Base-by-base conservation (phyloP, 2,888 invertebrate genomes). In the Sphaerophoria rueppellii region DNA sequence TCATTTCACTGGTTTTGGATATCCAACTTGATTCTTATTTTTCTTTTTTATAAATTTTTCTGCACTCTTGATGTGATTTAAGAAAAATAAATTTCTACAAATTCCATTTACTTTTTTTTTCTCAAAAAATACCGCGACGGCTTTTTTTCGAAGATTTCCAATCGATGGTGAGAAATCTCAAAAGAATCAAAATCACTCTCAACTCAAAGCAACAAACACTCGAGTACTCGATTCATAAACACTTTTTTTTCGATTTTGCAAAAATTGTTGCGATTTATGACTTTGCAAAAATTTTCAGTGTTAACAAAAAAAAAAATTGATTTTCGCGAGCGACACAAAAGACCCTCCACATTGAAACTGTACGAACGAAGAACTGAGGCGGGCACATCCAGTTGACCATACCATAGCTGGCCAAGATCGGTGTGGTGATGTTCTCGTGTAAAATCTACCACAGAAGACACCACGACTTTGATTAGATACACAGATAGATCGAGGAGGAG, bases 341-440 rank as follows among this genome's bases (percentile, higher is more conserved):
- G 87, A 87, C 88, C 88, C 88, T 90, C 89, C 89, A 89, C 89
- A 89, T 88, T 89, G 88, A 88, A 90, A 90, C 89, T 88, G 90
- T 91, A 89, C 89, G 89, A 90, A 89, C 91, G 90, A 90, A 88
- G 89, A 90, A 91, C 91, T 91, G 88, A 89, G 87, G 86, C 86
- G 80, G 80, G 76, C 86, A 77, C 86, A 87, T 87, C 80, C 87
- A 87, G 87, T 89, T 88, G 88, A 87, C 88, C 88, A 88, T 87
- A 86, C 88, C 88, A 87, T 88, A 88, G 87, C 88, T 87, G 88
- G 88, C 87, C 88, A 86, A 81, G 85, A 85, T 81, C 81, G 48
- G 46, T 81, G 81, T 85, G 85, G 85, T 76, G 81, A 81, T 46
- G 14, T 61, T 75, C 65, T 67, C 50, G 32, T 12, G 9, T 60